A percentile compares a stretch with the other conserved stretches of the same genome.
Conservation (phyloP, 2,113 vertebrate species). For the Podocnemis expansa region DNA sequence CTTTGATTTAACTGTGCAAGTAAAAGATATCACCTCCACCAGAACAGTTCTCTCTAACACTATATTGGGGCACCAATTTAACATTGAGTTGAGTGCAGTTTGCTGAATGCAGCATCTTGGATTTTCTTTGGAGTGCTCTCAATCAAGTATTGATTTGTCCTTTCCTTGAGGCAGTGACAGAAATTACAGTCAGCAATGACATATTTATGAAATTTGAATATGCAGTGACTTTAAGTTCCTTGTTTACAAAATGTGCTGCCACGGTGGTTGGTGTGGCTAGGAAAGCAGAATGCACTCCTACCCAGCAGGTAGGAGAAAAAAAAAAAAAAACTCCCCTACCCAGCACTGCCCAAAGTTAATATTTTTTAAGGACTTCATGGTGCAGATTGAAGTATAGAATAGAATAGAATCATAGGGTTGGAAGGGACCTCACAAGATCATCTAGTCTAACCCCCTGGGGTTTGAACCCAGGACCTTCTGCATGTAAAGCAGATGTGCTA, state of each 20-base stretch:
- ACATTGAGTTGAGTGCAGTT: neutral
- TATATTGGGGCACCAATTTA: neutral
- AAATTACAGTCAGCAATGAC: neutral
- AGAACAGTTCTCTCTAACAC: neutral
- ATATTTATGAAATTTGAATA: neutral
- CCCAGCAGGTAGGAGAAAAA: neutral
- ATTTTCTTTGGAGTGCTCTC: too few species aligned
- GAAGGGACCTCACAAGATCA: too few species aligned
- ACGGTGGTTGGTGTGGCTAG: neutral
- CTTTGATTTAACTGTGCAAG: neutral
- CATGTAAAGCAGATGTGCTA: too few species aligned
- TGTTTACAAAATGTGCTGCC: neutral
- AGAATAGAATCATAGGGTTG: too few species aligned
- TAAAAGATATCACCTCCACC: neutral
- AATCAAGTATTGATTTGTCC: neutral
- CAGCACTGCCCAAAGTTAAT: neutral
- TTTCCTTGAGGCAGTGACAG: neutral
- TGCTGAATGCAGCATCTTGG: neutral
- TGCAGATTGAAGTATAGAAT: neutral
- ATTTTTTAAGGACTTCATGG: neutral
- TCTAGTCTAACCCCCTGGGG: too few species aligned
- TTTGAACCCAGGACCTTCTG: too few species aligned
- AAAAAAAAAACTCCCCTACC: neutral
- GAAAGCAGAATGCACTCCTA: neutral
- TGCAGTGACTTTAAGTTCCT: neutral